A percentile compares a stretch with the other conserved stretches of the same genome.
Conservation (phyloP, 2,888 invertebrate genomes). For the Diplazon laetatorius region DNA sequence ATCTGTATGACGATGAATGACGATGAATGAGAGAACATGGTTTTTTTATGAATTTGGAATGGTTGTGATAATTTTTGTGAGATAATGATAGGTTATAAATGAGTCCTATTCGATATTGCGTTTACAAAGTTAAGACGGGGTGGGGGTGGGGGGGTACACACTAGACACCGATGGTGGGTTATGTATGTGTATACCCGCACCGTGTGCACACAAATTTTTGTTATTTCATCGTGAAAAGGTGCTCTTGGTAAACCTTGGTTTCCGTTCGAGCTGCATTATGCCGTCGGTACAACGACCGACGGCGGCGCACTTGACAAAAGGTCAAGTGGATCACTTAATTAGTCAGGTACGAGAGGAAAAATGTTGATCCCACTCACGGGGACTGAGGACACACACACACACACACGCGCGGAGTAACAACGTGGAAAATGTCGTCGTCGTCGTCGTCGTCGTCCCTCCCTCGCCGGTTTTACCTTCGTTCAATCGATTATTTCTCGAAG, state of each 20-base stretch:
- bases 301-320: slow-evolving; percentile 54
- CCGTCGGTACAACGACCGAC: slow-evolving; percentile 17
- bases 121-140: too few relatives aligned
- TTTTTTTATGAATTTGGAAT: too few relatives aligned
- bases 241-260: slow-evolving; percentile 29
- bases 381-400: slow-evolving; percentile 36
- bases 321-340: slow-evolving; percentile 65
- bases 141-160: too few relatives aligned
- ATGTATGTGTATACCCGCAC: too few relatives aligned
- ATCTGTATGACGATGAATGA: too few relatives aligned
- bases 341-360: slow-evolving; percentile 63
- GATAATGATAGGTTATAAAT: too few relatives aligned
- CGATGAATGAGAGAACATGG: too few relatives aligned
- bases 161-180: too few relatives aligned
- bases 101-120: too few relatives aligned
- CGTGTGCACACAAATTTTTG: slow-evolving; percentile 8
- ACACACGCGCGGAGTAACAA: slow-evolving; percentile 52
- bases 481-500: slow-evolving; percentile 57
- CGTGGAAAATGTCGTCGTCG: slow-evolving; percentile 39
- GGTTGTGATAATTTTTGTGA: too few relatives aligned
- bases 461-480: slow-evolving; percentile 37
- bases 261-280: not conserved
- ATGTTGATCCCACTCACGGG: slow-evolving; percentile 59
- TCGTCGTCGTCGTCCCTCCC: too few relatives aligned
- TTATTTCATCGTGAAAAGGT: slow-evolving; percentile 25